Percentiles rank a stretch among this genome's conserved stretches.
Evolutionary conservation across 2,113 vertebrate genomes (phyloP).

Genomic region (Promerops cafer): DNA sequence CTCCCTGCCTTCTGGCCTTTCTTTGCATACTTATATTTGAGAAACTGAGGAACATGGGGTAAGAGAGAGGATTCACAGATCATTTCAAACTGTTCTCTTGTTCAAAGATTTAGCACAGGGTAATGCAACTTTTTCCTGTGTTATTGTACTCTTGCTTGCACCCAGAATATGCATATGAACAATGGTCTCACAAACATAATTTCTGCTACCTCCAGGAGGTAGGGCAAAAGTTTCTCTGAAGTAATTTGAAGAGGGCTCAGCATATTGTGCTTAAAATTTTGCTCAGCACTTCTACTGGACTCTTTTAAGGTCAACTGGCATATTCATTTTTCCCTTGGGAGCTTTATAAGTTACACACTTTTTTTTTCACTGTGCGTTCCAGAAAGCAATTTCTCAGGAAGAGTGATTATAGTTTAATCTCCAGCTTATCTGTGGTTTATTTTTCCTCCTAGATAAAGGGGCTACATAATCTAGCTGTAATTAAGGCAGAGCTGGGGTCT

Average conservation of each 20-base stretch:
- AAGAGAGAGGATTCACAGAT: neutral
- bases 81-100: neutral
- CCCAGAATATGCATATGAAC: neutral
- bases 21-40: neutral
- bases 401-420: slow-evolving; percentile 26
- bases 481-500: neutral
- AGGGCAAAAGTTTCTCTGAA: neutral
- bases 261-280: neutral
- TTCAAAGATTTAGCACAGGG: neutral
- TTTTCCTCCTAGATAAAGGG: neutral
- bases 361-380: neutral
- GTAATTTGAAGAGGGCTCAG: neutral
- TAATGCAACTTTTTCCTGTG: neutral
- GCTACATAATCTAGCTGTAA: neutral
- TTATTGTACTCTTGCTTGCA: neutral
- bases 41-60: neutral
- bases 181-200: neutral
- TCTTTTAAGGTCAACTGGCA: neutral
- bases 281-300: neutral
- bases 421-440: slow-evolving; percentile 26
- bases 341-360: neutral
- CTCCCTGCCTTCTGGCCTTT: neutral
- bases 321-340: neutral
- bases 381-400: slow-evolving; percentile 34
- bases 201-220: neutral